phyloP scores from a whole-genome alignment of 2,797 vertebrate species.

The Halcyon smyrnensis region DNA sequence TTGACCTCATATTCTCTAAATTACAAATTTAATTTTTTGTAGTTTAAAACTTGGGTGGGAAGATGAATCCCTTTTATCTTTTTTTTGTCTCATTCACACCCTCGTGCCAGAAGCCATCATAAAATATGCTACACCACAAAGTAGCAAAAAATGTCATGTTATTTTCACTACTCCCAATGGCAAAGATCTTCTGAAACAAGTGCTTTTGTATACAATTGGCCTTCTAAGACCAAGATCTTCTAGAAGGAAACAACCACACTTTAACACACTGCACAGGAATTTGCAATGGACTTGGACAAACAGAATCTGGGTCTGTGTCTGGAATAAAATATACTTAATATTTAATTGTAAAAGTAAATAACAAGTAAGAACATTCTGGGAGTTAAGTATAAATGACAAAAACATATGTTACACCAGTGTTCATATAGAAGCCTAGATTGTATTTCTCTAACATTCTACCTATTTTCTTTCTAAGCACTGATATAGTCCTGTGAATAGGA shows the following conservation, averaged over 20 bases:
- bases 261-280: neutral
- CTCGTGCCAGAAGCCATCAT: neutral
- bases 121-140: neutral
- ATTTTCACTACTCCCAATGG: neutral
- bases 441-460: neutral
- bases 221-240: neutral
- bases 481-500: neutral
- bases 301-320: neutral
- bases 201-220: neutral
- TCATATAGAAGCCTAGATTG: neutral
- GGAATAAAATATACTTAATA: neutral
- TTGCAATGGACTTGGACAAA: neutral
- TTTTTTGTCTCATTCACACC: neutral
- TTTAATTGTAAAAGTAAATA: neutral
- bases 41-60: neutral
- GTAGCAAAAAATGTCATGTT: neutral
- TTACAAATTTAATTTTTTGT: neutral
- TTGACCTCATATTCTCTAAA: neutral
- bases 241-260: neutral
- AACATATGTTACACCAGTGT: neutral
- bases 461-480: neutral
- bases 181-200: neutral
- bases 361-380: neutral
- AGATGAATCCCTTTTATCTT: neutral
- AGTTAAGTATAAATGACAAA: neutral